These are phyloP conservation scores for Fragum fragum DNA, from an alignment of 2,888 invertebrate genomes.

Conservation along the genomic window DNA sequence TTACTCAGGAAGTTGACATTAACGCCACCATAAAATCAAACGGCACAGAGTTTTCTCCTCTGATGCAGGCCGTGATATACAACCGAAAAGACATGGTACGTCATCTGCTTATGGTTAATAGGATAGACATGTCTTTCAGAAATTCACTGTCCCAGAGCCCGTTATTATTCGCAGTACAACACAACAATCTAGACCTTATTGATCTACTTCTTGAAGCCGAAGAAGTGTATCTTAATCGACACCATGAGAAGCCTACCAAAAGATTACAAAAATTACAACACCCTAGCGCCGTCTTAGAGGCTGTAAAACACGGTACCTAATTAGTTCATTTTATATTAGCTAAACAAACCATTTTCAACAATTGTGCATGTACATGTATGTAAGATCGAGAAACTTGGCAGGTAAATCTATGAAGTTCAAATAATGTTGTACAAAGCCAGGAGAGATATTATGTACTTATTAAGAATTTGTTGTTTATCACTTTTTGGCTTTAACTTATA, in stretches of 20 bases:
- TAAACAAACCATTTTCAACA: too few species aligned
- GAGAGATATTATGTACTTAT: too few species aligned
- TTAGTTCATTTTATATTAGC: too few species aligned
- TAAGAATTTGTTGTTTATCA: too few species aligned
- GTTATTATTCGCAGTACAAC: conserved; percentile 64
- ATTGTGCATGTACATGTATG: too few species aligned
- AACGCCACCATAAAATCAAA: conserved; percentile 57
- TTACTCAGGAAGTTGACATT: conserved; percentile 58
- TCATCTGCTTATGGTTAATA: conserved; percentile 55
- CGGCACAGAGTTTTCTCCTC: conserved; percentile 59
- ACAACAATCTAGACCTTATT: conserved; percentile 57
- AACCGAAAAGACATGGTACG: conserved; percentile 61
- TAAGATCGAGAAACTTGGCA: too few species aligned
- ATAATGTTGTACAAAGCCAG: too few species aligned
- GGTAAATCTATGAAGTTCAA: too few species aligned
- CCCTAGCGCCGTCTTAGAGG: conserved; percentile 63
- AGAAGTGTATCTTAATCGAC: conserved; percentile 33
- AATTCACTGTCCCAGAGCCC: conserved; percentile 62
- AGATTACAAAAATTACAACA: conserved; percentile 44
- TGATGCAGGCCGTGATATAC: conserved; percentile 62
- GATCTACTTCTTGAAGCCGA: conserved; percentile 58
- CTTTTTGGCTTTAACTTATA: too few species aligned
- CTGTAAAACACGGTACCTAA: conserved; percentile 64
- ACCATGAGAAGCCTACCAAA: neutral
- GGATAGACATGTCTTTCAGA: conserved; percentile 51